Conservation (phyloP, 2,113 vertebrate species). For the Phoenicopterus ruber region DNA sequence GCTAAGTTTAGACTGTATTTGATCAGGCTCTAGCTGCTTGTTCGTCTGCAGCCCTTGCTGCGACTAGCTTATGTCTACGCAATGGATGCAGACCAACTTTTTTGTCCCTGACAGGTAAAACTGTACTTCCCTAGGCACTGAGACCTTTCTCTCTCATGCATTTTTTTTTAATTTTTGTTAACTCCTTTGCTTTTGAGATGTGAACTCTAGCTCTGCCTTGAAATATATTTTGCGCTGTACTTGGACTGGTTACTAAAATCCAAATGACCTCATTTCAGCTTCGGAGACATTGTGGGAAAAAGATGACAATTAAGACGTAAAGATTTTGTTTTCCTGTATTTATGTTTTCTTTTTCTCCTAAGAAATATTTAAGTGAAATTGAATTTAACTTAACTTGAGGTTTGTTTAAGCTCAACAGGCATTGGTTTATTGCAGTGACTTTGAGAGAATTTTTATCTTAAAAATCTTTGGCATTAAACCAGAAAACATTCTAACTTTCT, state of each 20-base stretch:
- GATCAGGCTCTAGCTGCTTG: not conserved
- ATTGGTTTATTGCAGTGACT: constrained; percentile 66
- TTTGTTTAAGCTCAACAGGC: constrained; percentile 65
- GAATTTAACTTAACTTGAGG: constrained; percentile 69
- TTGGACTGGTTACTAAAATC: constrained; percentile 46
- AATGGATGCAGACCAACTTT: not conserved
- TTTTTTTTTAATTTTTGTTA: constrained; percentile 30
- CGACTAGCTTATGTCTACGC: not conserved
- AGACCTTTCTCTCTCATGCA: not conserved
- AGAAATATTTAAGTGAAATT: constrained; percentile 74
- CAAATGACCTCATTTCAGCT: constrained; percentile 42
- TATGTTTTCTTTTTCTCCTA: constrained; percentile 63
- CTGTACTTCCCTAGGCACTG: constrained; percentile 13
- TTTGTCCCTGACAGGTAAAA: constrained; percentile 19
- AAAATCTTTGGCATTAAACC: constrained; percentile 68
- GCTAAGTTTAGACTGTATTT: not conserved
- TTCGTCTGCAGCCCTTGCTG: not conserved
- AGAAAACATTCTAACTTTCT: constrained; percentile 63
- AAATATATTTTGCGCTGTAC: constrained; percentile 30
- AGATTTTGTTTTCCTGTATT: constrained; percentile 56
- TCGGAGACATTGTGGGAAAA: constrained; percentile 56
- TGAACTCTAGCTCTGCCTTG: not conserved
- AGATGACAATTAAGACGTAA: constrained; percentile 62
- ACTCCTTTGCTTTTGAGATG: constrained; percentile 8
- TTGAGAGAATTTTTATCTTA: constrained; percentile 69